phyloP scores from a whole-genome alignment of 1,140 invertebrate species.

The Brachionus manjavacas region DNA sequence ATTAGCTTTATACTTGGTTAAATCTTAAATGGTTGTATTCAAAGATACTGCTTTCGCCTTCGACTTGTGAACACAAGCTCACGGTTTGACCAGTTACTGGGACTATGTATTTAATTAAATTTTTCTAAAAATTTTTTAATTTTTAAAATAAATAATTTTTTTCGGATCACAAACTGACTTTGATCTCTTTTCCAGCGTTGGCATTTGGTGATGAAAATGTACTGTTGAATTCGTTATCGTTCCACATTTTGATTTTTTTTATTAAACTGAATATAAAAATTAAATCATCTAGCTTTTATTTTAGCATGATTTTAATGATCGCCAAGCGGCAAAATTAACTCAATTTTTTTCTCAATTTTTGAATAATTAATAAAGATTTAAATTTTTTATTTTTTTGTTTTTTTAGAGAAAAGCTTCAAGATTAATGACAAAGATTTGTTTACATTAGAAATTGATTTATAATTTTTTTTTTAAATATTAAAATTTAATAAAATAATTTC shows the following conservation, averaged over 20 bases:
- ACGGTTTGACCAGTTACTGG: constrained; percentile 28
- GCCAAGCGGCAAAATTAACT: background rate
- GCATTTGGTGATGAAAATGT: constrained; percentile 41
- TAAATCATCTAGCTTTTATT: background rate
- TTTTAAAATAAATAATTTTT: background rate
- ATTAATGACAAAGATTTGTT: too few relatives aligned
- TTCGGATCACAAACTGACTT: background rate
- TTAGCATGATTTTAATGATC: background rate
- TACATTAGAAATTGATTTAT: too few relatives aligned
- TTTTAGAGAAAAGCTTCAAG: too few relatives aligned
- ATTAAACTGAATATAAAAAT: background rate
- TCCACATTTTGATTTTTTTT: constrained; percentile 13
- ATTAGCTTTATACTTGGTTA: constrained; percentile 15
- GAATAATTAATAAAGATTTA: background rate
- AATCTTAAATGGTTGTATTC: constrained; percentile 30
- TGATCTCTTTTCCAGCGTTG: constrained; percentile 40
- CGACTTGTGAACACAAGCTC: constrained; percentile 19
- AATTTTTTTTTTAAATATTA: too few relatives aligned
- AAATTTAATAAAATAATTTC: too few relatives aligned
- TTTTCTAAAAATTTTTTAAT: background rate
- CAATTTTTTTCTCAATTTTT: background rate
- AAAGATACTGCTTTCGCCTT: constrained; percentile 35
- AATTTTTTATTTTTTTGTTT: background rate
- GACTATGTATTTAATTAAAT: constrained; percentile 34
- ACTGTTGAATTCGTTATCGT: constrained; percentile 34